Conservation (phyloP, 2,888 invertebrate species). For the Ptilodon capucinus region DNA sequence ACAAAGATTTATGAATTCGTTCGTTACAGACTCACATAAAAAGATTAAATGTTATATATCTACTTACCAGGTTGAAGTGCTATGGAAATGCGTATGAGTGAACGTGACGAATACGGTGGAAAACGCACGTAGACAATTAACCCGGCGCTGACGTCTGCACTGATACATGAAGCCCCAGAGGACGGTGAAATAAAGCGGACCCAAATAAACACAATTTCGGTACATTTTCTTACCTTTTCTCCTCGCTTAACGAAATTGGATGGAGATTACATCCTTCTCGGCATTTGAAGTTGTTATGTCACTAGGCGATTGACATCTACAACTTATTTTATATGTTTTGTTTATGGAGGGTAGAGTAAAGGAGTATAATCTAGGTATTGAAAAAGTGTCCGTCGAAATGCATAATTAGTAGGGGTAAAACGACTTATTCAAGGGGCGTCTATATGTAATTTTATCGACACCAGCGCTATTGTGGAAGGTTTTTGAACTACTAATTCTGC, state of each 20-base stretch:
- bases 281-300: not conserved
- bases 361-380: too few relatives aligned
- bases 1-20: too few relatives aligned
- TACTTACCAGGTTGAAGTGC: too few relatives aligned
- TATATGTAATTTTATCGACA: too few relatives aligned
- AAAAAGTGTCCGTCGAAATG: too few relatives aligned
- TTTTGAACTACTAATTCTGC: too few relatives aligned
- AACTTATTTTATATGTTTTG: too few relatives aligned
- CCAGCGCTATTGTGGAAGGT: too few relatives aligned
- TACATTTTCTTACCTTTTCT: conserved; percentile 1
- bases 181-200: conserved; percentile 49
- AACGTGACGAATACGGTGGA: conserved; percentile 70
- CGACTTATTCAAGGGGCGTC: too few relatives aligned
- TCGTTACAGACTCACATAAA: too few relatives aligned
- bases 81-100: conserved; percentile 9
- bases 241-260: conserved; percentile 1
- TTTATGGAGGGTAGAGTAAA: too few relatives aligned
- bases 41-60: not conserved
- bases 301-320: not conserved
- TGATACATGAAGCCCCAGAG: conserved; percentile 62
- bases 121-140: conserved; percentile 78
- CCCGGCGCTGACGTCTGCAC: conserved; percentile 66
- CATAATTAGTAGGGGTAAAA: too few relatives aligned
- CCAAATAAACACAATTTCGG: conserved; percentile 1
- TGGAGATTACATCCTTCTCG: not conserved